Base-by-base conservation (phyloP, 1,140 invertebrate species). In the Lineus longissimus region DNA sequence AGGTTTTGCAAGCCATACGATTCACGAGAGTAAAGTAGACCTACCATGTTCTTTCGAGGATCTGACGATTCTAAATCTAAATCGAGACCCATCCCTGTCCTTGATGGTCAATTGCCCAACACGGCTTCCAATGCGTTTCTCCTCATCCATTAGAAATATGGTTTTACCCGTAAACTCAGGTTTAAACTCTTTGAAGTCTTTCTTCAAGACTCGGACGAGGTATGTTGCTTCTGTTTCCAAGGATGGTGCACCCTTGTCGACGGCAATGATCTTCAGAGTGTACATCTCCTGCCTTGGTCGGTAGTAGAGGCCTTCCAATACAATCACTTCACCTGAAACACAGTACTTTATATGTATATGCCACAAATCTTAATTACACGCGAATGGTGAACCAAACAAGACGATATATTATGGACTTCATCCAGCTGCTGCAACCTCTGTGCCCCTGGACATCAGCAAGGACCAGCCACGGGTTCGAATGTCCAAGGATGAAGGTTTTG, bases 221-320 rank as follows among this genome's bases (percentile, higher is more conserved):
- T 64, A 58, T 6, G 57, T 33, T 0, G 65, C 51, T 13, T 63
- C 19, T 1, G 62, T 40, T 31, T 40, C 57, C 27, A 51, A 13
- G 0, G 65, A 45, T 17, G 65, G 65, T 30, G 47, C 63, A 13
- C 65, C 65, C 33, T 61, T 59, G 30, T 67, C 65, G 17, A 59
- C 30, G 2, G 62, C 65, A 2, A 33, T 33, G 2, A 67, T 57
- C 0, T 33, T 55, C 22, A 67, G 33, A 9, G 23, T 55, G 47
- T 67, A 67, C 2, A 29, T 51, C 17, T 54, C 17, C 40, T 60
- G 40, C 4, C 55, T 23, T 17, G 65, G 65, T 29, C 40, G 33
- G n/a, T 56, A 59, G 45, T 59, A 66, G 19, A 66, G 59, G 15
- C 65, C 56, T 59, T 62, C 61, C 2, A 62, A 43, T 19, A 63